Percentiles rank a stretch among this genome's conserved stretches.
These are phyloP conservation scores for Periophthalmodon schlosseri DNA, from an alignment of 2,113 vertebrate genomes.

Conservation along the genomic window DNA sequence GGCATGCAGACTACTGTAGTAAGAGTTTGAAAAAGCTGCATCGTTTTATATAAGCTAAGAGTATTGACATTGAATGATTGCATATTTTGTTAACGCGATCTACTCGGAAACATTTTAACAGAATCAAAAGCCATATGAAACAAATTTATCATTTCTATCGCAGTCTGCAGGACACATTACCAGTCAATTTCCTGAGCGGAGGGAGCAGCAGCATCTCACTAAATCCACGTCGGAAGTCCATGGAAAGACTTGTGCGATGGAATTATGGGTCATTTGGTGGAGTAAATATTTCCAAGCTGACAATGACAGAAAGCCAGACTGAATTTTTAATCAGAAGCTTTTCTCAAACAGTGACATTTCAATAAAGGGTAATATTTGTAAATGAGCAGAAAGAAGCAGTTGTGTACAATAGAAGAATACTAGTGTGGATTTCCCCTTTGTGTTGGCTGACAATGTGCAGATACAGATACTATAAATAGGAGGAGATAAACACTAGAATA, in stretches of 20 bases:
- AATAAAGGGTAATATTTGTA: slow-evolving; percentile 37
- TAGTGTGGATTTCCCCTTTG: slow-evolving; percentile 8
- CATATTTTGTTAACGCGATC: slow-evolving; percentile 9
- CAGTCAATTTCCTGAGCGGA: slow-evolving; percentile 11
- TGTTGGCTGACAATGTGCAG: slow-evolving; percentile 8
- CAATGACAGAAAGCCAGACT: slow-evolving; percentile 40
- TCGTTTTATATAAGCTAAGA: neutral
- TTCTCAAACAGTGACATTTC: slow-evolving; percentile 38
- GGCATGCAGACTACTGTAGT: neutral
- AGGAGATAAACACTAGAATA: neutral
- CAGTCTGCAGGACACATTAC: slow-evolving; percentile 2
- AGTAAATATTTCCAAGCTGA: slow-evolving; percentile 48
- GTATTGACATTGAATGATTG: neutral
- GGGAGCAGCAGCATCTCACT: neutral
- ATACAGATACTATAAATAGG: slow-evolving; percentile 6
- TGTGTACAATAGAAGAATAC: slow-evolving; percentile 28
- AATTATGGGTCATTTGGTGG: slow-evolving; percentile 26
- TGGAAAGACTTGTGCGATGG: neutral
- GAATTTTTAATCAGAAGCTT: slow-evolving; percentile 53
- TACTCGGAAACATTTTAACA: neutral
- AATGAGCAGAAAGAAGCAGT: slow-evolving; percentile 29
- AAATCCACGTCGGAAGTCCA: slow-evolving; percentile 8
- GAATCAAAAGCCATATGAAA: slow-evolving; percentile 6
- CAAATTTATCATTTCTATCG: slow-evolving; percentile 3
- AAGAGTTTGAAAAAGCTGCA: neutral